phyloP scores from a whole-genome alignment of 2,888 invertebrate species.

The Anticlea derivata region DNA sequence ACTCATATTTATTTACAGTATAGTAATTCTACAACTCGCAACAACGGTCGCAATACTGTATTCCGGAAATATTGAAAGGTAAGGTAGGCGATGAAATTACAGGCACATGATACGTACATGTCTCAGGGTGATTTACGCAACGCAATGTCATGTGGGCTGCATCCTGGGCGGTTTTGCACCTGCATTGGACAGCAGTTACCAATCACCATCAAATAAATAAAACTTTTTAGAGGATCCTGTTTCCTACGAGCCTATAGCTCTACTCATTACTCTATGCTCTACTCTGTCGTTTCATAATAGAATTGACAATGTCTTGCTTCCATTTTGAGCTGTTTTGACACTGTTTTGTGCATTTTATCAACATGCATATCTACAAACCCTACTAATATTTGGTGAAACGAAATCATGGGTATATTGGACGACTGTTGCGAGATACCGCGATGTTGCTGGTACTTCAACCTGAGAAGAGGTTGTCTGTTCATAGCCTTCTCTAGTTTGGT shows the following conservation, averaged over 20 bases:
- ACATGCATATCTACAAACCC: slow-evolving; percentile 4
- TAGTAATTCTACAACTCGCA: too few species aligned
- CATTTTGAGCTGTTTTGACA: background rate
- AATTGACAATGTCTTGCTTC: background rate
- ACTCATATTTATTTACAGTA: too few species aligned
- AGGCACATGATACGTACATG: too few species aligned
- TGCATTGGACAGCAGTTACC: too few species aligned
- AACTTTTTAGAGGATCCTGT: background rate
- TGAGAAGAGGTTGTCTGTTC: slow-evolving; percentile 21
- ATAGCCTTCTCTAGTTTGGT: slow-evolving; percentile 23
- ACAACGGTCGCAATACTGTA: too few species aligned
- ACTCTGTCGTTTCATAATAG: background rate
- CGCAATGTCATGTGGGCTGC: too few species aligned
- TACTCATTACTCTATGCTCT: background rate
- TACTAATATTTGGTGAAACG: background rate
- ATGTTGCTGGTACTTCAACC: slow-evolving; percentile 26
- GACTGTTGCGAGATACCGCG: slow-evolving; percentile 23
- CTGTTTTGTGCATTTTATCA: background rate
- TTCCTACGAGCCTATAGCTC: background rate
- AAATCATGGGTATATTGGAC: slow-evolving; percentile 25
- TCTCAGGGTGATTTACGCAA: too few species aligned
- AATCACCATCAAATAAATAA: too few species aligned
- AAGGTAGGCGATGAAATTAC: too few species aligned
- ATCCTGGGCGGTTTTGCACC: too few species aligned
- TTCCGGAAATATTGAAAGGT: too few species aligned